Evolutionary conservation across 1,140 invertebrate species (phyloP).

Genomic region (Halyomorpha halys): DNA sequence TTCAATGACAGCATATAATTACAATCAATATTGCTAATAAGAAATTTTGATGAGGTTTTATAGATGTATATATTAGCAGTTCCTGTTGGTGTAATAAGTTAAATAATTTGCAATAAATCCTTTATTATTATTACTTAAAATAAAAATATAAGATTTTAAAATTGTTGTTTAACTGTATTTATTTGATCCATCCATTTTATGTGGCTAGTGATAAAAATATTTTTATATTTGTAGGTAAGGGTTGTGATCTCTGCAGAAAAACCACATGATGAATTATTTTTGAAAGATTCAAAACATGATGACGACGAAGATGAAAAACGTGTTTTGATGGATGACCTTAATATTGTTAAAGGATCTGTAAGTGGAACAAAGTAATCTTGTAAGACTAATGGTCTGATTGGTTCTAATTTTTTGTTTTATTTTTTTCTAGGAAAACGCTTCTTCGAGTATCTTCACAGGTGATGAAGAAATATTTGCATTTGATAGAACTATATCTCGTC

Average conservation of each 20-base stretch:
- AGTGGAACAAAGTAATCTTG: constrained; percentile 24
- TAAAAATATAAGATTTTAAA: no score
- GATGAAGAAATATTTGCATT: constrained; percentile 97
- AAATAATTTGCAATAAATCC: no score
- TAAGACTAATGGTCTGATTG: no score
- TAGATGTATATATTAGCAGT: no score
- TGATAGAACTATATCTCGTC: constrained; percentile 80
- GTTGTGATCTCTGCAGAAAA: constrained; percentile 70
- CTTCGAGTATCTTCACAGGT: constrained; percentile 86
- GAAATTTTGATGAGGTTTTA: no score
- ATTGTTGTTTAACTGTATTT: no score
- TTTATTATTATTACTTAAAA: no score
- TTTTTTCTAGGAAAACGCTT: constrained; percentile 47
- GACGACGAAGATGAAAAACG: constrained; percentile 61
- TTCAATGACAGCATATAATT: no score
- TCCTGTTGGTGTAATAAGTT: no score
- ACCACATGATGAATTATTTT: constrained; percentile 65
- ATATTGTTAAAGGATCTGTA: constrained; percentile 52
- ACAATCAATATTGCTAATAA: no score
- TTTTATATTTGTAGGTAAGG: constrained; percentile 47
- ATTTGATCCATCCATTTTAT: no score
- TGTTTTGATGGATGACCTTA: constrained; percentile 88
- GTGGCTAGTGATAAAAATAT: background rate
- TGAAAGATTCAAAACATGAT: constrained; percentile 39
- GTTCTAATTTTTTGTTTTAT: background rate